phyloP scores from a whole-genome alignment of 2,888 invertebrate genomes.

The Eubasilissa splendida region DNA sequence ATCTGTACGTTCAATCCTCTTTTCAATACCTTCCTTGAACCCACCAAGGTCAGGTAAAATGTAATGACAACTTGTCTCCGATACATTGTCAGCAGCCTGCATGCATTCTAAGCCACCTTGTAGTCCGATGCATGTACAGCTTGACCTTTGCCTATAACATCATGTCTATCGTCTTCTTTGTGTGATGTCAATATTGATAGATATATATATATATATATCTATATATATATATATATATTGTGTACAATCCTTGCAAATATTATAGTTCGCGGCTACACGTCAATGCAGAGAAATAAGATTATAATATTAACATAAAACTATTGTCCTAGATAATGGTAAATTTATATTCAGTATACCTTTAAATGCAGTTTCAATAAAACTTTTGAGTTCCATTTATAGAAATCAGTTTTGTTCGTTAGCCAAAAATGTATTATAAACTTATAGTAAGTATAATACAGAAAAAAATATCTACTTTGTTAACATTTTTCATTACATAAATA shows the following conservation, averaged over 20 bases:
- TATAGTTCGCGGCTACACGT: constrained; percentile 40
- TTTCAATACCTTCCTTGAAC: constrained; percentile 31
- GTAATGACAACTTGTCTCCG: constrained; percentile 25
- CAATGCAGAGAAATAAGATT: constrained; percentile 45
- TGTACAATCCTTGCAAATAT: constrained; percentile 32
- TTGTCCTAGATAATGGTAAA: constrained; percentile 7
- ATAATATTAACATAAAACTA: constrained; percentile 31
- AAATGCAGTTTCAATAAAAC: neutral
- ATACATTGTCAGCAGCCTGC: constrained; percentile 19
- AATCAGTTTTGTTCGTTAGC: neutral
- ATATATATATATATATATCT: neutral
- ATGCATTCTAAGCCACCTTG: constrained; percentile 18
- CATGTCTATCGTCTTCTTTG: constrained; percentile 36
- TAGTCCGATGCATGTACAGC: constrained; percentile 26
- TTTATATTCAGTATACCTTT: neutral
- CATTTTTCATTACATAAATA: no score
- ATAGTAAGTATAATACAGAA: neutral
- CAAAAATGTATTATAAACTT: no score
- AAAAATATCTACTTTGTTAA: no score
- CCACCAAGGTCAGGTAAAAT: constrained; percentile 30
- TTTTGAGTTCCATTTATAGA: neutral
- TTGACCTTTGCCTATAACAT: constrained; percentile 45
- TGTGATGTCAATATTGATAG: constrained; percentile 46
- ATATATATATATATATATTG: neutral
- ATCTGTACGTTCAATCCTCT: neutral